Conservation (phyloP, 2,888 invertebrate genomes). For the Minunthozetes semirufus region DNA sequence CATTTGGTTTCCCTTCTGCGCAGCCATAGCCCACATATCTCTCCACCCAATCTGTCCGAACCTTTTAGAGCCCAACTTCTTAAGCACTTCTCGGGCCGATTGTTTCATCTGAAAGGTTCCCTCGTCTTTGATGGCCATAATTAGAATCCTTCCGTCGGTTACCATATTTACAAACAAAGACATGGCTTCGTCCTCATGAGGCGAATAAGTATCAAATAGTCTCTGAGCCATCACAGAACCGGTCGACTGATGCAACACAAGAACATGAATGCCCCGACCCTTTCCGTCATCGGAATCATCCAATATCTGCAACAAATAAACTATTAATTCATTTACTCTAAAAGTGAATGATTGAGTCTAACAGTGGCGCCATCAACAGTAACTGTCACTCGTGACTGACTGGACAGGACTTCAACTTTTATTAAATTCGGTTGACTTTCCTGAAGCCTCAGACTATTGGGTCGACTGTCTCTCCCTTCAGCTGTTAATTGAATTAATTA, state of each 20-base stretch:
- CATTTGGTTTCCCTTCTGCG: constrained; percentile 41
- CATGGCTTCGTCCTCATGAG: constrained; percentile 57
- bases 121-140: constrained; percentile 58
- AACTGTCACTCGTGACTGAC: constrained; percentile 53
- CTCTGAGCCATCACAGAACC: constrained; percentile 56
- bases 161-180: constrained; percentile 56
- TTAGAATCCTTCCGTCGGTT: constrained; percentile 54
- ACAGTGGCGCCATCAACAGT: constrained; percentile 56
- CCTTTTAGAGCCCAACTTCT: constrained; percentile 52
- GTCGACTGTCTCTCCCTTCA: too few species aligned
- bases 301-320: constrained; percentile 49
- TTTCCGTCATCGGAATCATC: constrained; percentile 53
- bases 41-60: constrained; percentile 53
- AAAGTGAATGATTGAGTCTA: constrained; percentile 43
- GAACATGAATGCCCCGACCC: constrained; percentile 55
- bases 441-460: constrained; percentile 46
- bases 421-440: constrained; percentile 48
- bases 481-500: too few species aligned
- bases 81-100: constrained; percentile 51
- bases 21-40: constrained; percentile 58
- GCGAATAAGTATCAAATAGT: constrained; percentile 57
- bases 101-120: constrained; percentile 56
- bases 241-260: constrained; percentile 56
- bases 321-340: background rate
- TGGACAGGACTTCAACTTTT: constrained; percentile 52